These are phyloP conservation scores for Tipula confusa DNA, from an alignment of 2,888 invertebrate species.

Conservation along the genomic window DNA sequence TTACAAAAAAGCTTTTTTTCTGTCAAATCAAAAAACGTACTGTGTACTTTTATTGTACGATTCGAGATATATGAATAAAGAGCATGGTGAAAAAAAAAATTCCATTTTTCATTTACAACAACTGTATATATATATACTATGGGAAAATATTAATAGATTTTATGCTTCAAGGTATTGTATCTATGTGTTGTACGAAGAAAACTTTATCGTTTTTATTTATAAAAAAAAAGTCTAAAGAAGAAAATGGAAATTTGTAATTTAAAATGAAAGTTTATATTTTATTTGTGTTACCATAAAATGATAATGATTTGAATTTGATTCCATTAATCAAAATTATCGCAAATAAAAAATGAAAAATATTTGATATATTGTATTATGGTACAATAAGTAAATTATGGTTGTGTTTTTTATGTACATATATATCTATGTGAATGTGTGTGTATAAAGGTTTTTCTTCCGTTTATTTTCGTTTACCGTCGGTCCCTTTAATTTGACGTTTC, in stretches of 20 bases:
- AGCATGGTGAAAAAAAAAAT: not conserved
- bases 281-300: not conserved
- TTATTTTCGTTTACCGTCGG: not conserved
- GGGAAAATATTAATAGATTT: not conserved
- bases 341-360: not conserved
- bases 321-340: conserved; percentile 12
- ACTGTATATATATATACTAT: no score
- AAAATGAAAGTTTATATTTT: not conserved
- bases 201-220: not conserved
- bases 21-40: not conserved
- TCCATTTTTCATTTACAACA: not conserved
- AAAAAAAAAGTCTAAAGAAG: not conserved
- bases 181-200: not conserved
- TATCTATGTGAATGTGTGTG: not conserved
- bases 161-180: not conserved
- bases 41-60: no score
- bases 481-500: not conserved
- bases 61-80: no score
- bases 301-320: conserved; percentile 20
- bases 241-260: conserved; percentile 8
- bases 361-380: not conserved
- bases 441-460: not conserved
- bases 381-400: not conserved
- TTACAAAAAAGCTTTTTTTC: not conserved
- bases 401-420: not conserved